Evolutionary conservation across 1,140 invertebrate genomes (phyloP).

Genomic region (Tetragnatha versicolor): DNA sequence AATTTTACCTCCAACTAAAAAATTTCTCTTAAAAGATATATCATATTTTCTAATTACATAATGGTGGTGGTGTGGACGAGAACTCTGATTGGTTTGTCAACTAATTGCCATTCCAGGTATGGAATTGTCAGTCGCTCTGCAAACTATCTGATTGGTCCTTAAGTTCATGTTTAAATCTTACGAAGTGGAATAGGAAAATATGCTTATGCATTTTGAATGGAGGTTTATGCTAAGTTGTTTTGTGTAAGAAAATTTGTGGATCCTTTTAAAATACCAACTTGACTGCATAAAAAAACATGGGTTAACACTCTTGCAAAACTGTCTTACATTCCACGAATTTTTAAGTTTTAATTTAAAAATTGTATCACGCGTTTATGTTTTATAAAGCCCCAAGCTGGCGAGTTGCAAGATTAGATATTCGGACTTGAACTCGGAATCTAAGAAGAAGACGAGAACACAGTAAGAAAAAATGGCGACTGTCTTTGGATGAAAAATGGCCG

Average conservation of each 20-base stretch:
- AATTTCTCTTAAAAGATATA: too few species aligned
- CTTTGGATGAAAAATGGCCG: constrained; percentile 35
- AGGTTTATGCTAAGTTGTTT: too few species aligned
- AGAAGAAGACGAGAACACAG: neutral
- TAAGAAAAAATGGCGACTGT: constrained; percentile 26
- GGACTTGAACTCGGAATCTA: neutral
- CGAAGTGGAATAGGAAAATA: too few species aligned
- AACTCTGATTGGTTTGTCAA: too few species aligned
- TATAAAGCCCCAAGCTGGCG: constrained; percentile 14
- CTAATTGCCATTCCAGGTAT: too few species aligned
- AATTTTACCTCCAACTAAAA: too few species aligned
- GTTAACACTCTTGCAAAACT: neutral
- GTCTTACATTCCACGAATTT: neutral
- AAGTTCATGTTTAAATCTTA: too few species aligned
- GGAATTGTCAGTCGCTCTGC: too few species aligned
- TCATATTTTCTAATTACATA: too few species aligned
- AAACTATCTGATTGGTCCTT: too few species aligned
- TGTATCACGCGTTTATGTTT: constrained; percentile 25
- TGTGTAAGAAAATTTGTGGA: neutral
- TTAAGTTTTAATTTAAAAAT: constrained; percentile 48
- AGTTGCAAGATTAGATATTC: constrained; percentile 29
- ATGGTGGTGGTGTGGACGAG: too few species aligned
- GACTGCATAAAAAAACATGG: neutral
- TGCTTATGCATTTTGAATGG: too few species aligned
- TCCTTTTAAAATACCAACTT: neutral